These are phyloP conservation scores for Calidris pygmaea DNA, from an alignment of 2,113 vertebrate species.

Conservation along the genomic window DNA sequence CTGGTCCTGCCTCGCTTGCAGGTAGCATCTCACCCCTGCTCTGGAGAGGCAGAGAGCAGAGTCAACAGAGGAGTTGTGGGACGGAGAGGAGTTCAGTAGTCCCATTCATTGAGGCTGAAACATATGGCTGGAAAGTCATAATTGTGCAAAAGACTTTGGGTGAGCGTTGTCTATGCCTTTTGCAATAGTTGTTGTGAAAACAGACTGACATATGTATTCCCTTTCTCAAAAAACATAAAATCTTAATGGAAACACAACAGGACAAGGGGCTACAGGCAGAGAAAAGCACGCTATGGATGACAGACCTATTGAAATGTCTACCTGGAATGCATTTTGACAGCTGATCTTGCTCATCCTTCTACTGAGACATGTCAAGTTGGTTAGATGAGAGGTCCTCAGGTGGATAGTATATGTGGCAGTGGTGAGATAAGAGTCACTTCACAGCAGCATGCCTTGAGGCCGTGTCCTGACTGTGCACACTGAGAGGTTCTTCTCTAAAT, in stretches of 20 bases:
- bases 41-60: not conserved
- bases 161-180: not conserved
- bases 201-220: not conserved
- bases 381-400: not conserved
- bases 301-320: not conserved
- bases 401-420: not conserved
- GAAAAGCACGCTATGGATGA: not conserved
- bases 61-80: not conserved
- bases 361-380: not conserved
- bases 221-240: not conserved
- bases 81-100: not conserved
- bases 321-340: not conserved
- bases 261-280: not conserved
- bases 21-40: not conserved
- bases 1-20: not conserved
- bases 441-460: not conserved
- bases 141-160: not conserved
- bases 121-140: not conserved
- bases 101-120: not conserved
- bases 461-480: not conserved
- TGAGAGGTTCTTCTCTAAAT: not conserved
- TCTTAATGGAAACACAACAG: not conserved
- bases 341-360: slow-evolving; percentile 19
- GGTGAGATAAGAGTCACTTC: not conserved
- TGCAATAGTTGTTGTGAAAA: not conserved